Percentiles rank a stretch among this genome's conserved stretches.
Conservation (phyloP, 2,113 vertebrate genomes). For the Terrapene triunguis region DNA sequence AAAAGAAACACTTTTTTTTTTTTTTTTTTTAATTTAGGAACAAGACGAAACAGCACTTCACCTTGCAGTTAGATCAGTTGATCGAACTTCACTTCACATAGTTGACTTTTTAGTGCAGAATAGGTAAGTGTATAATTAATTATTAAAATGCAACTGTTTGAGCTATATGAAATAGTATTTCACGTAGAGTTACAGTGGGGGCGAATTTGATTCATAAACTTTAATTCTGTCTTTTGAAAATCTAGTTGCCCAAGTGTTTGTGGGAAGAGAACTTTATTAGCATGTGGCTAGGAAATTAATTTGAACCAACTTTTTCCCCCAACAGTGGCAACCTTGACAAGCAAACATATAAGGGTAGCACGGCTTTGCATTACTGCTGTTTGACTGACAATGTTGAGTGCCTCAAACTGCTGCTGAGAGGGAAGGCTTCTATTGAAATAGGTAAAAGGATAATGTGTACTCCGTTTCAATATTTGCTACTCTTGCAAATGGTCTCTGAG, state of each 20-base stretch:
- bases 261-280: neutral
- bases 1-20: neutral
- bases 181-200: neutral
- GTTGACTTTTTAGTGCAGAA: conserved; percentile 97
- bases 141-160: neutral
- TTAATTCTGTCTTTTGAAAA: neutral
- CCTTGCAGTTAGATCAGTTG: conserved; percentile 93
- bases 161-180: neutral
- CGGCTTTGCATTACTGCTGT: conserved; percentile 96
- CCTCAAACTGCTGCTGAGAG: conserved; percentile 95
- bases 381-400: conserved; percentile 95
- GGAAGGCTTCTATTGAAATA: conserved; percentile 91
- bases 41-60: conserved; percentile 94
- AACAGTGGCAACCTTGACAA: conserved; percentile 91
- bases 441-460: conserved; percentile 80
- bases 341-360: conserved; percentile 91
- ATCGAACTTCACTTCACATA: conserved; percentile 96
- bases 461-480: neutral
- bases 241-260: neutral
- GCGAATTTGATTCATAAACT: neutral
- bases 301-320: conserved; percentile 28
- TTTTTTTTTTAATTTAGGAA: conserved; percentile 82
- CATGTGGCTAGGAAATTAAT: neutral
- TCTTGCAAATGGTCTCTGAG: neutral
- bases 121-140: conserved; percentile 79